Evolutionary conservation across 1,140 invertebrate genomes (phyloP).

Genomic region (Apis dorsata): DNA sequence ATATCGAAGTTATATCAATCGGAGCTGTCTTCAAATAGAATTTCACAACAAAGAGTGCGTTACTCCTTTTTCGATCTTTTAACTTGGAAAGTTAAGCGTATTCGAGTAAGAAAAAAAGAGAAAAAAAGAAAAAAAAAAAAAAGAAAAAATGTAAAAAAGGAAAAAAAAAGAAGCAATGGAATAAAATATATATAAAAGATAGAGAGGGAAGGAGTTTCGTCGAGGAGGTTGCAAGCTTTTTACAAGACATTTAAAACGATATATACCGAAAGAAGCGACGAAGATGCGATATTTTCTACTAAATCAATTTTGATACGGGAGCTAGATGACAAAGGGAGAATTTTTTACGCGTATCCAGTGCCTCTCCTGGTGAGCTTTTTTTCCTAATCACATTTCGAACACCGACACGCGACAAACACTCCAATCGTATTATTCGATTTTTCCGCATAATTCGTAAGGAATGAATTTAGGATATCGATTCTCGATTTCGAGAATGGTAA

Average conservation of each 20-base stretch:
- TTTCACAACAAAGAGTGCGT: slow-evolving; percentile 19
- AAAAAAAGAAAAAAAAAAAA: not conserved
- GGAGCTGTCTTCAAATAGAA: not conserved
- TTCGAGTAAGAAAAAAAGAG: not conserved
- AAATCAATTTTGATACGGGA: slow-evolving; percentile 48
- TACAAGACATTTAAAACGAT: not conserved
- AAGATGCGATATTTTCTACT: slow-evolving; percentile 57
- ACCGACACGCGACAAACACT: slow-evolving; percentile 33
- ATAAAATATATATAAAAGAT: too few relatives aligned
- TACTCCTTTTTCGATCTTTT: not conserved
- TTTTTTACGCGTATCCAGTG: slow-evolving; percentile 30
- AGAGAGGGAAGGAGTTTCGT: not conserved
- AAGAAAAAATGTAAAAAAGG: not conserved
- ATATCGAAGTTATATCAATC: slow-evolving; percentile 40
- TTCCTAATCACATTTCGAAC: not conserved
- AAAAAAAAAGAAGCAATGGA: not conserved
- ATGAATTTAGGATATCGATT: slow-evolving; percentile 36
- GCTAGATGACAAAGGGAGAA: not conserved
- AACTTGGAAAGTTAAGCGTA: not conserved
- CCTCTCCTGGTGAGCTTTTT: slow-evolving; percentile 25
- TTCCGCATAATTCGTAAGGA: not conserved
- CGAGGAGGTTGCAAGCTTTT: slow-evolving; percentile 8
- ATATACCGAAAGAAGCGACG: not conserved
- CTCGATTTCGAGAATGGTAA: not conserved
- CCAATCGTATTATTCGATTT: not conserved